Conservation (phyloP, 2,797 vertebrate genomes). For the Centropyge bicolor region DNA sequence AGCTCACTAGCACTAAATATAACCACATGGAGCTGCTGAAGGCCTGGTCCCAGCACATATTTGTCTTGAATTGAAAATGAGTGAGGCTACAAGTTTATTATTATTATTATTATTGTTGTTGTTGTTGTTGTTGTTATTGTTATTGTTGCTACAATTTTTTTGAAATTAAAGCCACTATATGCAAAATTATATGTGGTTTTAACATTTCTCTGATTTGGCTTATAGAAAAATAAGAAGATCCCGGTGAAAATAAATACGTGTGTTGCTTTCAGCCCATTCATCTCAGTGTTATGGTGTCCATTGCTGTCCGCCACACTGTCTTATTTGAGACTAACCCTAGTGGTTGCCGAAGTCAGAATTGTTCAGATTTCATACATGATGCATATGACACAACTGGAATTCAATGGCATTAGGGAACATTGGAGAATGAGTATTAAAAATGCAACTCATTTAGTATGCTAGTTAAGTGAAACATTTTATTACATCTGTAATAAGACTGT, state of each 20-base stretch:
- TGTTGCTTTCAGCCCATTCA: no score
- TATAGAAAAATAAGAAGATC: no score
- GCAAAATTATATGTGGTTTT: background rate
- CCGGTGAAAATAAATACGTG: no score
- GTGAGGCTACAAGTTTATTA: background rate
- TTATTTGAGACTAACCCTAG: background rate
- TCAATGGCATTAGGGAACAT: no score
- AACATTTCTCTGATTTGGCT: background rate
- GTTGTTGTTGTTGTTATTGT: no score
- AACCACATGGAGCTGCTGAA: constrained; percentile 4
- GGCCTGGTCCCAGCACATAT: background rate
- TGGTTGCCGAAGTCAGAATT: background rate
- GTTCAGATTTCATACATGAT: background rate
- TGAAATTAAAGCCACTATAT: background rate
- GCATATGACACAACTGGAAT: no score
- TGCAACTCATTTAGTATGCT: no score
- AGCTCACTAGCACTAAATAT: constrained; percentile 35
- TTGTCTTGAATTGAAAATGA: background rate
- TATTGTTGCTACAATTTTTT: background rate
- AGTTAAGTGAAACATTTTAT: no score
- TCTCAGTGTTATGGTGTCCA: no score
- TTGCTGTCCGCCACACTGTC: background rate
- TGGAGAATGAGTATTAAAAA: no score
- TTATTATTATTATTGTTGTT: no score
- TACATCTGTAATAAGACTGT: no score